A percentile compares a stretch with the other conserved stretches of the same genome.
These are phyloP conservation scores for Hippoglossus stenolepis DNA, from an alignment of 2,113 vertebrate genomes.

Conservation along the genomic window DNA sequence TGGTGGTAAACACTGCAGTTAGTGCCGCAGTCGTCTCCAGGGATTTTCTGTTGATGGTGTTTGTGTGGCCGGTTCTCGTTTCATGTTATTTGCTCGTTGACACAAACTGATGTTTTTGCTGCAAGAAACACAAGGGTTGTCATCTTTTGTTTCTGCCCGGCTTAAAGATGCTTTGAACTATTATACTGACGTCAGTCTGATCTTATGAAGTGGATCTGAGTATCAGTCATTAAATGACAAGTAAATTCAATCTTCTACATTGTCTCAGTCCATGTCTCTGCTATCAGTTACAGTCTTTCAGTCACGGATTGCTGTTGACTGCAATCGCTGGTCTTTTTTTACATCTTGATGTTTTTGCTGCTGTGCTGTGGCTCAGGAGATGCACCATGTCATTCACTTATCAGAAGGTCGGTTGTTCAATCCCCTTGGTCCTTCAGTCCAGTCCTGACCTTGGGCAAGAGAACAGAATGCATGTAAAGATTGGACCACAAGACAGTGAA, in stretches of 20 bases:
- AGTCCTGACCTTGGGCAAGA: not conserved
- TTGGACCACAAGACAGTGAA: not conserved
- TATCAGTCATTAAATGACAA: not conserved
- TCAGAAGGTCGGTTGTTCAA: not conserved
- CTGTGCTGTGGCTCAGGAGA: not conserved
- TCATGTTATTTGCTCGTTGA: not conserved
- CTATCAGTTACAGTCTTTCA: not conserved
- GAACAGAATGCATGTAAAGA: not conserved
- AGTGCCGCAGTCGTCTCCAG: conserved; percentile 13
- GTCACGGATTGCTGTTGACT: not conserved
- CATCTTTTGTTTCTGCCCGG: not conserved
- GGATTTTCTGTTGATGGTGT: not conserved
- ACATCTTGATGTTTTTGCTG: not conserved
- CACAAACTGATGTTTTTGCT: not conserved
- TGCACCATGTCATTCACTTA: not conserved
- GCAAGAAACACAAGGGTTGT: too few species aligned
- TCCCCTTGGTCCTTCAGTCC: not conserved
- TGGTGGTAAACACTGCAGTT: conserved; percentile 36
- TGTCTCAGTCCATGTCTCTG: not conserved
- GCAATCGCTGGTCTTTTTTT: not conserved
- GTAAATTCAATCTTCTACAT: conserved; percentile 9
- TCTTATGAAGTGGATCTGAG: too few species aligned
- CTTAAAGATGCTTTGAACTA: too few species aligned
- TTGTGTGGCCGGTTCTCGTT: not conserved
- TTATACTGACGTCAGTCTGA: too few species aligned